Evolutionary conservation across 2,888 invertebrate genomes (phyloP).

Genomic region (Cerastis leucographa): DNA sequence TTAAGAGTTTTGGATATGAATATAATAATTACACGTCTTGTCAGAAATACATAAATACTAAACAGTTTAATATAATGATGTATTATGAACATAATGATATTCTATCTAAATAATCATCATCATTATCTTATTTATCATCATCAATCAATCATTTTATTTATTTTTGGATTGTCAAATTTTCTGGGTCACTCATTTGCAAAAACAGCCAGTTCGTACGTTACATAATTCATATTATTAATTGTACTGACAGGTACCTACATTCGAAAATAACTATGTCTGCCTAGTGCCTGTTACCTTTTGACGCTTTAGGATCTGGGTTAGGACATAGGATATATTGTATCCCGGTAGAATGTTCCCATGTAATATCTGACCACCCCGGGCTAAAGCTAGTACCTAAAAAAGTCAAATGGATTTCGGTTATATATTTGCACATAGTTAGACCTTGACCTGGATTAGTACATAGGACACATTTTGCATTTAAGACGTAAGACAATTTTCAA

Average conservation of each 20-base stretch:
- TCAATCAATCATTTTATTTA: neutral
- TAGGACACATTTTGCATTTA: neutral
- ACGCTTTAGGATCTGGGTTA: neutral
- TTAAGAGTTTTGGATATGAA: neutral
- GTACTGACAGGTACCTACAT: neutral
- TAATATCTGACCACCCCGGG: neutral
- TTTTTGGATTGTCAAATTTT: neutral
- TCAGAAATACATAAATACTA: neutral
- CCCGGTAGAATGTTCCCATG: neutral
- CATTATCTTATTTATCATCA: neutral
- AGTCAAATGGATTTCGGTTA: neutral
- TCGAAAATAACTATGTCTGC: neutral
- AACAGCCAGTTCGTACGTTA: neutral
- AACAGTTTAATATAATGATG: neutral
- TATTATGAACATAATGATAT: neutral
- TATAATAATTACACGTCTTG: slow-evolving; percentile 11
- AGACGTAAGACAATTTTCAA: neutral
- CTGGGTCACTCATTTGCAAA: neutral
- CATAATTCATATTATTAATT: neutral
- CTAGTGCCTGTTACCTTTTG: neutral
- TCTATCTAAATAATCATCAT: neutral
- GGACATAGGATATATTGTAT: neutral
- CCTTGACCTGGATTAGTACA: neutral
- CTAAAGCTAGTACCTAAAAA: neutral
- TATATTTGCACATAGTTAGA: neutral